Base-by-base conservation (phyloP, 2,113 vertebrate genomes). In the Heliornis fulica region DNA sequence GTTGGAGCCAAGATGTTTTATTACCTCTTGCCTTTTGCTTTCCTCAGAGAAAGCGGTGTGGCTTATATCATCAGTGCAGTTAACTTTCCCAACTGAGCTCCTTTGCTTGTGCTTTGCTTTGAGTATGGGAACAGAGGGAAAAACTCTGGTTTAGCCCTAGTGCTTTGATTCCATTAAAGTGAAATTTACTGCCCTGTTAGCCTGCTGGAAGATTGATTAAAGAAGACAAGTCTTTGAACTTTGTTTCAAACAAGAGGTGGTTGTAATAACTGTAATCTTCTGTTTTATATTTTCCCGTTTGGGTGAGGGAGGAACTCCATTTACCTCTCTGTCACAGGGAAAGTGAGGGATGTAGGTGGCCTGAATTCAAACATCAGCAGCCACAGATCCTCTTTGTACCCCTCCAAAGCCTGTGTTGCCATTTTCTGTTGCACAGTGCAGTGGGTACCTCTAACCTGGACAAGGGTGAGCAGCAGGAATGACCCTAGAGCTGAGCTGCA, bases 161-260 rank as follows among this genome's bases (percentile, higher is more conserved):
- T 50, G 79, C 90, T 94, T 97, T 96, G 34, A 71, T 87, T 83
- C 83, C 40, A 18, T 95, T 94, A 96, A 97, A 97, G 92, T 50
- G 89, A 96, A 96, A 97, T 98, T 97, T 97, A 95, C 82, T 82
- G 87, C 85, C 72, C 69, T 61, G 23, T 79, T 96, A 90, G 90
- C 95, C 82, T 93, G 83, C 70, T 87, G 76, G 87, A 61, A 96
- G 94, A 97, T 90, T 96, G 93, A 96, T 98, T 98, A 96, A 96
- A 92, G 93, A 83, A 32, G 91, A 83, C 96, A 95, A 95, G 92
- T 68, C 87, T 96, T 92, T 96, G 97, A 98, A 97, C 96, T 96
- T 94, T 46, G 84, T 96, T 96, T 96, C 94, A 96, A 96, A 94
- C 61, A 59, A 87, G 83, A 93, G 93, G 48, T 53, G 45, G 84